phyloP scores from a whole-genome alignment of 2,888 invertebrate genomes.

The Caenorhabditis imperialis region DNA sequence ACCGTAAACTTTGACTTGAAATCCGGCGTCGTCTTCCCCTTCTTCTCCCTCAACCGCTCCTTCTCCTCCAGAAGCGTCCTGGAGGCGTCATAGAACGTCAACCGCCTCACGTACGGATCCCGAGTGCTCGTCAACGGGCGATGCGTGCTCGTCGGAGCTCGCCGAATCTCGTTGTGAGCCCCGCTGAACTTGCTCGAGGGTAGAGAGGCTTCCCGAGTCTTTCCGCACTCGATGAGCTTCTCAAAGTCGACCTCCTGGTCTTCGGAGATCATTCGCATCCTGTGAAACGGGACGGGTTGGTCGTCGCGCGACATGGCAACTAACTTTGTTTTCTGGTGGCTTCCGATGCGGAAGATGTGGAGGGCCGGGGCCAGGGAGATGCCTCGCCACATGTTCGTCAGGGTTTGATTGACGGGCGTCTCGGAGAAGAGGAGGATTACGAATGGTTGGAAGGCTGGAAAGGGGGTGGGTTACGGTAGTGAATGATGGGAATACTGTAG shows the following conservation, averaged over 20 bases:
- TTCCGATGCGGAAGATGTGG: constrained; percentile 60
- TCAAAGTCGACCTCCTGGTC: constrained; percentile 50
- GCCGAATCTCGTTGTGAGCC: constrained; percentile 40
- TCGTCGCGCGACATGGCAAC: neutral
- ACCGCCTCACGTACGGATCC: constrained; percentile 42
- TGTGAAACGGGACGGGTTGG: neutral
- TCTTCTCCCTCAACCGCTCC: constrained; percentile 6
- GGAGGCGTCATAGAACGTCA: constrained; percentile 46
- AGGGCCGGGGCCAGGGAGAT: constrained; percentile 50
- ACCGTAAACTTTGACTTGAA: constrained; percentile 26
- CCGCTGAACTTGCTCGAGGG: constrained; percentile 39
- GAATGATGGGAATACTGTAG: no score
- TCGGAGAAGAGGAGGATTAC: constrained; percentile 60
- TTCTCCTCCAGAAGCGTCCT: constrained; percentile 34
- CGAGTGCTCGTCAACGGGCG: constrained; percentile 46
- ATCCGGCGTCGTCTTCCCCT: neutral
- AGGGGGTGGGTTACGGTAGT: no score
- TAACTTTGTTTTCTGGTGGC: constrained; percentile 33
- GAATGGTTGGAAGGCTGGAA: constrained; percentile 53
- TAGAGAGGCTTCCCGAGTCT: constrained; percentile 23
- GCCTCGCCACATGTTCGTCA: constrained; percentile 51
- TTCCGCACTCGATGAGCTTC: constrained; percentile 48
- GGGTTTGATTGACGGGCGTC: constrained; percentile 38
- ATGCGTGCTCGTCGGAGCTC: constrained; percentile 32
- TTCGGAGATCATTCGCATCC: constrained; percentile 25